phyloP scores from a whole-genome alignment of 2,888 invertebrate genomes.

The Leucophenga montana region DNA sequence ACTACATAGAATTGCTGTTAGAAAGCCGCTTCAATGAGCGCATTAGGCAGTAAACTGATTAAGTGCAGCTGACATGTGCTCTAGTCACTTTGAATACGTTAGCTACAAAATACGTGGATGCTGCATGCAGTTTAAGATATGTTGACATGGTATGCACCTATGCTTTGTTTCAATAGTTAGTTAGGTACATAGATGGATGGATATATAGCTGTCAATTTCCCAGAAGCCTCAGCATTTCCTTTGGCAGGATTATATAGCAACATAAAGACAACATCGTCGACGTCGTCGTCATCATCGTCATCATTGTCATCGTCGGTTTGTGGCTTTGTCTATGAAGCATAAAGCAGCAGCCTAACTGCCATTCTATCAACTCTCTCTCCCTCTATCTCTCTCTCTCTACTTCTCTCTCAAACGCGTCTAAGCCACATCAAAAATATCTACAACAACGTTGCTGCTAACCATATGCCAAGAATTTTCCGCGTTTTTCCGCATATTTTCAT shows the following conservation, averaged over 20 bases:
- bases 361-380: constrained; percentile 3
- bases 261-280: constrained; percentile 15
- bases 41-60: constrained; percentile 17
- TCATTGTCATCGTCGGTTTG: background rate
- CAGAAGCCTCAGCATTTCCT: constrained; percentile 1
- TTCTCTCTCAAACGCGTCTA: background rate
- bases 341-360: background rate
- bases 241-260: constrained; percentile 28
- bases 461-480: constrained; percentile 16
- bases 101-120: too few relatives aligned
- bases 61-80: constrained; percentile 11
- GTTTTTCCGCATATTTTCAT: constrained; percentile 25
- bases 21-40: background rate
- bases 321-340: background rate
- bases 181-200: background rate
- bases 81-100: background rate
- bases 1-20: background rate
- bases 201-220: background rate
- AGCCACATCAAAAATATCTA: constrained; percentile 31
- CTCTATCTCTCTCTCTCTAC: constrained; percentile 3
- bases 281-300: too few relatives aligned
- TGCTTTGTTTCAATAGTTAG: too few relatives aligned
- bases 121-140: too few relatives aligned
- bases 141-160: too few relatives aligned
- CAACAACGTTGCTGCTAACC: constrained; percentile 13